phyloP scores from a whole-genome alignment of 2,113 vertebrate genomes.

The Ptyas mucosa region DNA sequence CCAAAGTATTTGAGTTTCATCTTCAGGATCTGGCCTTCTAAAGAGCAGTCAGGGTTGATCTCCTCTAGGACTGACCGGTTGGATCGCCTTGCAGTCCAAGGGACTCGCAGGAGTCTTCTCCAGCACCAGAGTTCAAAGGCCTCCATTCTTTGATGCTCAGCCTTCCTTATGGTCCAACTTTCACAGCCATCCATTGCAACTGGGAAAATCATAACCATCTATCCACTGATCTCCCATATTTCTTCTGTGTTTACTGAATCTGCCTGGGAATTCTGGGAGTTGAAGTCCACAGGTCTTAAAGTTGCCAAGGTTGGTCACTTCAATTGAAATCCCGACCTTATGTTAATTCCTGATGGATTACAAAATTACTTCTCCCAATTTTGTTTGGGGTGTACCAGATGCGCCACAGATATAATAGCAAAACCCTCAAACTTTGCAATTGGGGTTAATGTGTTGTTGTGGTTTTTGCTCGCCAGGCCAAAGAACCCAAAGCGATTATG shows the following conservation, averaged over 20 bases:
- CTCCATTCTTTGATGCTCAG: too few species aligned
- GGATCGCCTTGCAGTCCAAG: too few species aligned
- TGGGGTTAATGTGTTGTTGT: background rate
- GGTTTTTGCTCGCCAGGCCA: constrained; percentile 74
- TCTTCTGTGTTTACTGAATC: background rate
- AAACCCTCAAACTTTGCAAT: background rate
- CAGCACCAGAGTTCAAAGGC: too few species aligned
- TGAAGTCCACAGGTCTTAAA: background rate
- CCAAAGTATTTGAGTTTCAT: too few species aligned
- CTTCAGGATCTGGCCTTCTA: too few species aligned
- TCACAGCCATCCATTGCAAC: too few species aligned
- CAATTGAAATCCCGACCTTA: background rate
- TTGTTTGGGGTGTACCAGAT: background rate
- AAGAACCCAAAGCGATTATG: constrained; percentile 93
- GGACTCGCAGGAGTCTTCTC: too few species aligned
- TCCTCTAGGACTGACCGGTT: too few species aligned
- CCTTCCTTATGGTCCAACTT: too few species aligned
- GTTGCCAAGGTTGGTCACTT: background rate
- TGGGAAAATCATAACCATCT: background rate
- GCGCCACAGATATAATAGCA: background rate
- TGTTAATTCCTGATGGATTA: background rate
- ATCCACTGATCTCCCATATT: background rate
- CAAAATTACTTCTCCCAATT: background rate
- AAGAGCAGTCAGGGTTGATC: too few species aligned
- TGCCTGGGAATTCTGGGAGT: background rate